These are phyloP conservation scores for Lophura nycthemera DNA, from an alignment of 2,113 vertebrate genomes.

Conservation along the genomic window DNA sequence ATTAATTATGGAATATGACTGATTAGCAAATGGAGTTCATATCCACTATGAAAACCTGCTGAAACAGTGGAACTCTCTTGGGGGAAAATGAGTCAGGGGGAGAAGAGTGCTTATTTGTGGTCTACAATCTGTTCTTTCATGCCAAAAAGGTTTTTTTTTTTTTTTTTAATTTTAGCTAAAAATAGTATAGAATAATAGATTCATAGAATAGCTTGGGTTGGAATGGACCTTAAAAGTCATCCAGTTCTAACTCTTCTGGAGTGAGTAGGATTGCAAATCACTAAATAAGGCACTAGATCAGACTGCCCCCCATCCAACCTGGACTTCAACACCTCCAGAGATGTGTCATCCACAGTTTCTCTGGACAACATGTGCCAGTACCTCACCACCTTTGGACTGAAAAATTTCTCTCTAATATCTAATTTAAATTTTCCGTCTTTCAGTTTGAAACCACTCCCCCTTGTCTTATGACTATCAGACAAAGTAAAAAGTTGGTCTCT, in stretches of 20 bases:
- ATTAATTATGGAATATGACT: constrained; percentile 7
- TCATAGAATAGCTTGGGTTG: not conserved
- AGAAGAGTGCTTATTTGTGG: not conserved
- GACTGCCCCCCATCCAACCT: not conserved
- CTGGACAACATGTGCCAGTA: not conserved
- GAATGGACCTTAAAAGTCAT: not conserved
- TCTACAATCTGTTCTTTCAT: not conserved
- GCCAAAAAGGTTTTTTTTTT: not conserved
- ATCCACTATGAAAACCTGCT: not conserved
- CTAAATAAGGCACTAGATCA: not conserved
- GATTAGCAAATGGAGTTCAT: not conserved
- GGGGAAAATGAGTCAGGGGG: not conserved
- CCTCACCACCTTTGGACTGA: not conserved
- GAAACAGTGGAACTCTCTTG: not conserved
- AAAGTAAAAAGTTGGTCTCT: not conserved
- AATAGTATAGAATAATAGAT: not conserved
- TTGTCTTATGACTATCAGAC: not conserved
- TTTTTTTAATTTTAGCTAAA: not conserved
- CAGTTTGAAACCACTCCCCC: not conserved
- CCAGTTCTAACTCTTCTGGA: not conserved
- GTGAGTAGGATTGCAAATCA: not conserved
- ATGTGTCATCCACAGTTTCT: not conserved
- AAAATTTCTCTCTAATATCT: not conserved
- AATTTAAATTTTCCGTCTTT: not conserved
- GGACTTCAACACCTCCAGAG: not conserved